Percentiles rank a stretch among this genome's conserved stretches.
phyloP scores from a whole-genome alignment of 2,888 invertebrate genomes.

The Calephelis perditalis region DNA sequence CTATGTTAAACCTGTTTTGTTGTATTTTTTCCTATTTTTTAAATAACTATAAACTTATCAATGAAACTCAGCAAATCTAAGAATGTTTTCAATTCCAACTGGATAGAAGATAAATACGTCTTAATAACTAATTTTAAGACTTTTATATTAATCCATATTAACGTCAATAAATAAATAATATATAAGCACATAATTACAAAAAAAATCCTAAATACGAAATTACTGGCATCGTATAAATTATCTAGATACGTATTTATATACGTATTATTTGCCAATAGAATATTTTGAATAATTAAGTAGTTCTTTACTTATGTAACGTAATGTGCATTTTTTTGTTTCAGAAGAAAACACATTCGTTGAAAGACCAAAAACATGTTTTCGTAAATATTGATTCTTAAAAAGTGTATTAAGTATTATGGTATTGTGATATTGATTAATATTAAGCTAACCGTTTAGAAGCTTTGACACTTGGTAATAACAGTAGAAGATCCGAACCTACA shows the following conservation, averaged over 20 bases:
- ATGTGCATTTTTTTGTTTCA: too few relatives aligned
- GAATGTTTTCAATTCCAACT: background rate
- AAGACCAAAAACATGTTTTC: too few relatives aligned
- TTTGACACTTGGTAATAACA: too few relatives aligned
- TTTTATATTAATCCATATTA: slow-evolving; percentile 55
- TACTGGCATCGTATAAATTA: slow-evolving; percentile 17
- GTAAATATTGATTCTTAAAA: too few relatives aligned
- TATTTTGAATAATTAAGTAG: background rate
- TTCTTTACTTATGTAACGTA: too few relatives aligned
- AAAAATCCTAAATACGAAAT: slow-evolving; percentile 14
- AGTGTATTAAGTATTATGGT: too few relatives aligned
- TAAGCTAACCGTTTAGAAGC: too few relatives aligned
- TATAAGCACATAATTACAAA: slow-evolving; percentile 53
- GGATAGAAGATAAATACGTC: slow-evolving; percentile 10
- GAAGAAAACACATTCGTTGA: too few relatives aligned
- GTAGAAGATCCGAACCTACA: too few relatives aligned
- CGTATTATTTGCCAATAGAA: background rate
- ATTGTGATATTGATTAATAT: too few relatives aligned
- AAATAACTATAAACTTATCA: background rate
- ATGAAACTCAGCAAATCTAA: background rate
- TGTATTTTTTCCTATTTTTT: background rate
- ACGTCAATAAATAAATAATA: slow-evolving; percentile 67
- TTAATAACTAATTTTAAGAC: slow-evolving; percentile 33
- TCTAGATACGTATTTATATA: background rate
- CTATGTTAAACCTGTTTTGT: background rate